Evolutionary conservation across 2,113 vertebrate genomes (phyloP).

Genomic region (Cyphomyrus plagiostoma): DNA sequence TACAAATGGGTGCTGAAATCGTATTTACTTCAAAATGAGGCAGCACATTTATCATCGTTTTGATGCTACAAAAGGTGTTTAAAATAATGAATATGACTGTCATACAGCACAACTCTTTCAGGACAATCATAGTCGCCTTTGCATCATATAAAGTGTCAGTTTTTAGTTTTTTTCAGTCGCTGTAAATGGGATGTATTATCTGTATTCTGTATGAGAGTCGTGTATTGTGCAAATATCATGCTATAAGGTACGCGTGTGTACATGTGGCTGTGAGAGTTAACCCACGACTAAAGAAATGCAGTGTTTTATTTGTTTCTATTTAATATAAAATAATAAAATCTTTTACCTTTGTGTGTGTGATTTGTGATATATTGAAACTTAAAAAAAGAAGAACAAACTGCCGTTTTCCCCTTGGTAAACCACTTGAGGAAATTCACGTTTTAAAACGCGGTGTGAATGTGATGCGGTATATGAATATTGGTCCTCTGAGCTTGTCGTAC

Average conservation of each 20-base stretch:
- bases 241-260: constrained; percentile 25
- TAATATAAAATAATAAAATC: constrained; percentile 50
- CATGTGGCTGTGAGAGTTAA: background rate
- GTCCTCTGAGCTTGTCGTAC: background rate
- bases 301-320: constrained; percentile 49
- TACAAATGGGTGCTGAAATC: constrained; percentile 21
- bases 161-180: constrained; percentile 33
- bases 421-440: background rate
- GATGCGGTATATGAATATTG: background rate
- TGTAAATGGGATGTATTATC: constrained; percentile 35
- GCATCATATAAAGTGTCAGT: constrained; percentile 9
- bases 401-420: no score
- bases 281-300: constrained; percentile 30
- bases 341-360: constrained; percentile 32
- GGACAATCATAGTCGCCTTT: constrained; percentile 52
- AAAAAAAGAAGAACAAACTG: background rate
- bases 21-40: constrained; percentile 36
- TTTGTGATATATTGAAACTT: background rate
- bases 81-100: constrained; percentile 46
- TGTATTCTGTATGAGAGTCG: constrained; percentile 31
- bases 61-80: constrained; percentile 24
- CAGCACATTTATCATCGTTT: constrained; percentile 23
- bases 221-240: constrained; percentile 30
- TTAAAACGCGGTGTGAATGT: constrained; percentile 2
- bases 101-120: constrained; percentile 50